Conservation (phyloP, 1,140 invertebrate genomes). For the Scaptomyza pallida region DNA sequence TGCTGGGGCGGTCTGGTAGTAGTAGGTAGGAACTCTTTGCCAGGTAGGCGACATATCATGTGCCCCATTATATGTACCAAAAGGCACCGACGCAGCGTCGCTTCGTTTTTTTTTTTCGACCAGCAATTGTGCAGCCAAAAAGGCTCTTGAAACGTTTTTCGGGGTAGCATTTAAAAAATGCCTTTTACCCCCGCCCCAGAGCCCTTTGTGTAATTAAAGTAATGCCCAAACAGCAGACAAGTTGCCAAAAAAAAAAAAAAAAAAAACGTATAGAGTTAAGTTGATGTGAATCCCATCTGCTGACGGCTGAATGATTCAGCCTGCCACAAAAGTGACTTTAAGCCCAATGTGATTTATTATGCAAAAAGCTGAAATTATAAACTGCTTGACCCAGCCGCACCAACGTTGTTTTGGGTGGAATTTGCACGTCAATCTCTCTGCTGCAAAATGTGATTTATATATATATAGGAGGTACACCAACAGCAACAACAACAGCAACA, state of each 20-base stretch:
- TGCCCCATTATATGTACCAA: constrained; percentile 66
- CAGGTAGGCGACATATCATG: constrained; percentile 81
- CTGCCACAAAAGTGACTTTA: constrained; percentile 23
- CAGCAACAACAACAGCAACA: not conserved
- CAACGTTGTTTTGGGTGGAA: constrained; percentile 28
- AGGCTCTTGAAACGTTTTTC: constrained; percentile 23
- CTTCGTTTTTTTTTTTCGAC: constrained; percentile 40
- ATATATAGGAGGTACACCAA: constrained; percentile 65
- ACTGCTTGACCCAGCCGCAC: constrained; percentile 23
- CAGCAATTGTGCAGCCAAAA: constrained; percentile 37
- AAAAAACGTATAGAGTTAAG: constrained; percentile 14
- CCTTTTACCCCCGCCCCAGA: constrained; percentile 30
- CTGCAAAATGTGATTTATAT: constrained; percentile 75
- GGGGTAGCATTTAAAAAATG: constrained; percentile 69
- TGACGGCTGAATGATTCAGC: constrained; percentile 3
- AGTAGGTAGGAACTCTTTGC: constrained; percentile 14
- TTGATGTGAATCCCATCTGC: constrained; percentile 46
- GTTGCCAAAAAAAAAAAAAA: constrained; percentile 44
- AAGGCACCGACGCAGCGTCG: constrained; percentile 64
- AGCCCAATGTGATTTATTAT: constrained; percentile 76
- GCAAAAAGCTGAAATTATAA: constrained; percentile 69
- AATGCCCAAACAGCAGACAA: constrained; percentile 64
- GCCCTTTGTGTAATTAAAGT: constrained; percentile 70
- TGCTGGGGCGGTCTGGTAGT: not conserved
- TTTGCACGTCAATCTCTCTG: constrained; percentile 75